Percentiles rank a stretch among this genome's conserved stretches.
These are phyloP conservation scores for Drosophila fulvimacula DNA, from an alignment of 2,888 invertebrate genomes.

Conservation along the genomic window DNA sequence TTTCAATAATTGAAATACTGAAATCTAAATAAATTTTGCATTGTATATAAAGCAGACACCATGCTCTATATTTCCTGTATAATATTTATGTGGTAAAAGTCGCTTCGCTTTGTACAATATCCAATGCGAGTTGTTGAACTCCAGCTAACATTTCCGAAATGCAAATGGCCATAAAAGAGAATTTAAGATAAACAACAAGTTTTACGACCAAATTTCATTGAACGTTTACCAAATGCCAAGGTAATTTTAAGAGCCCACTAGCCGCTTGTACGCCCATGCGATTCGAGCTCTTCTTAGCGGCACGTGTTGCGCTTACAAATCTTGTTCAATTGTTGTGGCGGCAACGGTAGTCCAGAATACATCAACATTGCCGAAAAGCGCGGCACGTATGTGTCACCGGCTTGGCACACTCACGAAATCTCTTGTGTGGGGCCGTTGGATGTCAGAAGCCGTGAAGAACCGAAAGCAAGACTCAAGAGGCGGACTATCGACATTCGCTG, in stretches of 20 bases:
- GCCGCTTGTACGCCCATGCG: conserved; percentile 27
- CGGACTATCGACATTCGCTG: conserved; percentile 23
- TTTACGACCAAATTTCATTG: conserved; percentile 73
- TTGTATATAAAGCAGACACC: too few relatives aligned
- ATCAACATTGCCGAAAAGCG: conserved; percentile 40
- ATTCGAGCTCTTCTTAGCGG: conserved; percentile 13
- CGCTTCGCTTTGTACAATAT: not conserved
- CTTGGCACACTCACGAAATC: conserved; percentile 65
- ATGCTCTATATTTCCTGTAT: not conserved
- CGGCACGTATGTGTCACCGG: conserved; percentile 64
- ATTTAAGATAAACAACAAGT: conserved; percentile 68
- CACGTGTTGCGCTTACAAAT: conserved; percentile 71
- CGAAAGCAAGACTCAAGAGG: conserved; percentile 8
- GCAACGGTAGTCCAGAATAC: conserved; percentile 72
- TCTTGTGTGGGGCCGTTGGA: conserved; percentile 48
- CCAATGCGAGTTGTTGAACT: conserved; percentile 60
- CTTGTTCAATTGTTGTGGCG: conserved; percentile 41
- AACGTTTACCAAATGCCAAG: conserved; percentile 66
- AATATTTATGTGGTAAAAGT: not conserved
- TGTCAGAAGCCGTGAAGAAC: conserved; percentile 22
- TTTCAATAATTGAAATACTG: too few relatives aligned
- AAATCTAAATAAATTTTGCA: not conserved
- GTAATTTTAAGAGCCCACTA: conserved; percentile 32
- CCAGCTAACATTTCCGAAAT: conserved; percentile 49
- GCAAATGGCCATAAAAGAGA: conserved; percentile 54